Conservation (phyloP, 2,797 vertebrate genomes). For the Triplophysa yarkandensis region DNA sequence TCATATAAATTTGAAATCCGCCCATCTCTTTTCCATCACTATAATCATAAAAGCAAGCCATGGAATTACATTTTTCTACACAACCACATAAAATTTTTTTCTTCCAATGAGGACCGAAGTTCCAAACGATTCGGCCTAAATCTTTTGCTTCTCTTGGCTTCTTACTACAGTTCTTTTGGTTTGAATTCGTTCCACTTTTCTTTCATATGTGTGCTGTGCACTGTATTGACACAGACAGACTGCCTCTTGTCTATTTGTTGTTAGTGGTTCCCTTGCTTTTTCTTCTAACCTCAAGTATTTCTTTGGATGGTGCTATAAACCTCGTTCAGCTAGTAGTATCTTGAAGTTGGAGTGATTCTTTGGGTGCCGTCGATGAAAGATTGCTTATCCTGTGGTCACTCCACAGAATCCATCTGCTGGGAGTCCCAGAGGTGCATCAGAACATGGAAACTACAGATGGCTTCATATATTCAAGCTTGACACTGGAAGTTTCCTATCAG, state of each 20-base stretch:
- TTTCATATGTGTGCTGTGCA: slow-evolving; percentile 68
- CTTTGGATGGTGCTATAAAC: slow-evolving; percentile 45
- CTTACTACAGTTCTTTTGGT: slow-evolving; percentile 49
- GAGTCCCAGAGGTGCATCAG: slow-evolving; percentile 10
- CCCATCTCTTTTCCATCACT: background rate
- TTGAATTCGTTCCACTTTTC: slow-evolving; percentile 49
- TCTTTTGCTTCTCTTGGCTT: slow-evolving; percentile 6
- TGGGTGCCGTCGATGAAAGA: slow-evolving; percentile 22
- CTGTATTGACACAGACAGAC: slow-evolving; percentile 77
- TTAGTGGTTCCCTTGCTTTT: slow-evolving; percentile 72
- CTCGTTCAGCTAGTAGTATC: slow-evolving; percentile 15
- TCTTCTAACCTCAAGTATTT: slow-evolving; percentile 62
- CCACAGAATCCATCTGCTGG: slow-evolving; percentile 18
- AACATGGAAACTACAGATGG: slow-evolving; percentile 21
- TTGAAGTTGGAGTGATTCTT: background rate
- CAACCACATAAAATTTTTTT: background rate
- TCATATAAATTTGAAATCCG: too few relatives aligned
- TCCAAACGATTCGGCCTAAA: background rate
- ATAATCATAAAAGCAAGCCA: background rate
- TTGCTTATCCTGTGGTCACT: slow-evolving; percentile 14
- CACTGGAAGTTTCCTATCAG: background rate
- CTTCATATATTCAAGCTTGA: slow-evolving; percentile 23
- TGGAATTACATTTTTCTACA: background rate
- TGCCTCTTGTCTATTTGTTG: slow-evolving; percentile 80
- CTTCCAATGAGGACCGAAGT: background rate